Base-by-base conservation (phyloP, 2,888 invertebrate genomes). In the Trissoscelio sp. region DNA sequence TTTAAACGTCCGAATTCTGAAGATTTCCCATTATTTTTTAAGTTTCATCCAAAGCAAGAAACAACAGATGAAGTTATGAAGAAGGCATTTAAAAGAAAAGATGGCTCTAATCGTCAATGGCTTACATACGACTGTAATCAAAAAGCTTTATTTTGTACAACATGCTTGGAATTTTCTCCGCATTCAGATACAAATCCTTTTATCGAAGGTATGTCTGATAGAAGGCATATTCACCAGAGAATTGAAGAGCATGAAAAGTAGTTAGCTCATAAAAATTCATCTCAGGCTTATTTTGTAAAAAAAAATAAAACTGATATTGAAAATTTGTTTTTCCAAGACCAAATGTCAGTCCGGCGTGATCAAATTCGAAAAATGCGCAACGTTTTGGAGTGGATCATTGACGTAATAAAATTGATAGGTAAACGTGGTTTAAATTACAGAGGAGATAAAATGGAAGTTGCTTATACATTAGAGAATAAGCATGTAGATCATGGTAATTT, bases 401-500 rank as follows among this genome's bases (percentile, higher is more conserved):
- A 60, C 37, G 37, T 60, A n/a, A 24, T 64, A 46, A 42, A 42
- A 42, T 42, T 67, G 11, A 66, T 66, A 22, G 51, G 53, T 18
- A 51, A 53, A 18, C 66, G 24, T 24, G 39, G 66, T 4, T 53
- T 66, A 66, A 28, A 12, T 22, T 66, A 51, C 22, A 11, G 66
- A 37, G 64, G 44, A 22, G 7, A 7, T 48, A 20, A 66, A 66
- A 51, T 51, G 12, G 37, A 66, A 66, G 18, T 51, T 37, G 66
- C 66, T 48, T 22, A 14, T 55, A 67, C 55, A 12, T 67, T 64
- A 16, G 22, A 64, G 11, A 22, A 64, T 48, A 34, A 34, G n/a
- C 48, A 11, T 64, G 20, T 62, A 44, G 18, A 62, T 28, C 62
- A 44, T 62, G 62, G 46, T 20, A 44, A 62, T 12, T 62, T 62